Evolutionary conservation across 2,888 invertebrate species (phyloP), one percentile per base, ranked within the genome.

Genomic region (Pseudococcus viburni): DNA sequence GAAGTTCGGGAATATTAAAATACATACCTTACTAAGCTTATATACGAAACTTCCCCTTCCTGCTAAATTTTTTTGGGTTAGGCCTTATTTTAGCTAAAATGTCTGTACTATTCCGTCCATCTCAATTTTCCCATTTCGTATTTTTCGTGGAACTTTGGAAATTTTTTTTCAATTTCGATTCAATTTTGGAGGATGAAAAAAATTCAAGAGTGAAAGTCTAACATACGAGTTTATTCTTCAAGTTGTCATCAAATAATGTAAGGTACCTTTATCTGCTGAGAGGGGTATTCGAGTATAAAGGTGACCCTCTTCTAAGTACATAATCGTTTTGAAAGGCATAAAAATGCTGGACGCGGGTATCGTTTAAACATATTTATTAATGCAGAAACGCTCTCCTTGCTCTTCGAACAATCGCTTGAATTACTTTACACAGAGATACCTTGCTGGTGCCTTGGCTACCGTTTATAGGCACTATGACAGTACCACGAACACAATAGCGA

Each of bases 361-460:
- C 80, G 80, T 83, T 83, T 83, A 83, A 83, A 83, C 80, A 83
- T 83, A 83, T 83, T 83, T 83, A 83, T 83, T 83, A 83, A 83
- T 42, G 42, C 42, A 33, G 17, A 83, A 83, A 46, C 19, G 19
- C 11, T 83, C 9, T 64, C 64, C 64, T 64, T 0, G 19, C 64
- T 64, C 0, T 22, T 22, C 12, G 17, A 77, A 77, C 39, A 77
- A 77, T 77, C 17, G 77, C 77, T 39, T 19, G 64, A 64, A 64
- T 64, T 64, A 64, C 19, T 64, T n/a, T 59, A 59, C 59, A 19
- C 22, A 64, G 9, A 19, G 19, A 64, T 59, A 59, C 48, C 48
- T 51, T 51, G 55, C 22, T 26, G 26, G 11, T 68, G 19, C 15
- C 5, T 64, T 64, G 9, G 8, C 64, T 6, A 68, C 68, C 42